These are phyloP conservation scores for Corythoichthys intestinalis DNA, from an alignment of 2,113 vertebrate genomes.

Conservation along the genomic window DNA sequence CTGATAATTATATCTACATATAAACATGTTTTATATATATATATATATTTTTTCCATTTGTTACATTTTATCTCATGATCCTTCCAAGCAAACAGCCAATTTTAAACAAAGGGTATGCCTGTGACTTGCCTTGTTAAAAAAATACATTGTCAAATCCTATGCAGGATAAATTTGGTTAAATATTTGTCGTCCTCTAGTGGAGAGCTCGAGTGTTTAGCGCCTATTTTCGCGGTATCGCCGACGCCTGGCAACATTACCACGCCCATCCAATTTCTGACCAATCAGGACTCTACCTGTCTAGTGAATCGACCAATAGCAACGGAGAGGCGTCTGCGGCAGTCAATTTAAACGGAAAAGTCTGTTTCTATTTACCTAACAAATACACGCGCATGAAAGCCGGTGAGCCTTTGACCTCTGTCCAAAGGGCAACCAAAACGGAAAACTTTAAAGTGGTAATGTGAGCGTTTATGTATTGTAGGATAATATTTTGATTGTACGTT, in stretches of 20 bases:
- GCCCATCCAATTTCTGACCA: conserved; percentile 42
- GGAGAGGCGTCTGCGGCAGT: conserved; percentile 41
- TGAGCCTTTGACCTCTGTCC: neutral
- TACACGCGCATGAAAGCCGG: neutral
- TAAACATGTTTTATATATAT: neutral
- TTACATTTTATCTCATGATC: too few species aligned
- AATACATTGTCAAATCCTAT: neutral
- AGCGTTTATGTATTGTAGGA: neutral
- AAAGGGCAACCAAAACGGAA: neutral
- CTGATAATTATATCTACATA: neutral
- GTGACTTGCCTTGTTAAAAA: too few species aligned
- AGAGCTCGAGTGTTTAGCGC: conserved; percentile 22
- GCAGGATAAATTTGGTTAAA: neutral
- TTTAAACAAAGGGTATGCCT: too few species aligned
- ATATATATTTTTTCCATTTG: neutral
- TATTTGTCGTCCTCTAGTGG: conserved; percentile 46
- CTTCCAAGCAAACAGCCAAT: too few species aligned
- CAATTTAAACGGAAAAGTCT: conserved; percentile 56
- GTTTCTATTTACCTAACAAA: neutral
- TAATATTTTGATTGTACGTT: neutral
- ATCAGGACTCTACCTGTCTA: conserved; percentile 24
- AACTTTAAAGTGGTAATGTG: neutral
- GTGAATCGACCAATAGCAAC: conserved; percentile 53
- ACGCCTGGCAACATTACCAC: conserved; percentile 51
- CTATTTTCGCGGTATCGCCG: conserved; percentile 48